phyloP scores from a whole-genome alignment of 2,797 vertebrate species.

The Trematomus bernacchii region DNA sequence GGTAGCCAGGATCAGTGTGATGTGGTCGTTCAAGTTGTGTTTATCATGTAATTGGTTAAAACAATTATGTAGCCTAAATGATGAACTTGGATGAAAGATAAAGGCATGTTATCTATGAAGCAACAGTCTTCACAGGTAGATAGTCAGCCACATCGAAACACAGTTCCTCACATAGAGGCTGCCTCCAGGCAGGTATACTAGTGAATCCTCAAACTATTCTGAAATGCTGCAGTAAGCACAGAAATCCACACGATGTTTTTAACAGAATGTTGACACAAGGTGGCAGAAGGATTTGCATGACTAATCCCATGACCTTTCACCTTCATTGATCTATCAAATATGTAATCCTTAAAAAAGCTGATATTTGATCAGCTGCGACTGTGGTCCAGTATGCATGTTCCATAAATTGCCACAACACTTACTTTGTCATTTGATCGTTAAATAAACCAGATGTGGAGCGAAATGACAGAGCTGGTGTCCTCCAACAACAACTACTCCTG shows the following conservation, averaged over 20 bases:
- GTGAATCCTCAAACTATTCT: background rate
- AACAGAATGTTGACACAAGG: no score
- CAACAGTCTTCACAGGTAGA: background rate
- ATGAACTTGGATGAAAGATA: background rate
- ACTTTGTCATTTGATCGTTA: background rate
- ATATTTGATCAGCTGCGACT: no score
- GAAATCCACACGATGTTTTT: no score
- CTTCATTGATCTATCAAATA: no score
- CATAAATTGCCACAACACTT: background rate
- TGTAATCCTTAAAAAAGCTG: no score
- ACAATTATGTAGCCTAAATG: background rate
- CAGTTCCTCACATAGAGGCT: background rate
- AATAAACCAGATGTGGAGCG: constrained; percentile 91
- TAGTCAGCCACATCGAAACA: background rate
- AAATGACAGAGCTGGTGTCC: constrained; percentile 97
- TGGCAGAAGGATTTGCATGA: no score
- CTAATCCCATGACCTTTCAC: no score
- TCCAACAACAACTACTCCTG: constrained; percentile 97
- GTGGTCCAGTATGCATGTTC: no score
- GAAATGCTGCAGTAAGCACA: background rate
- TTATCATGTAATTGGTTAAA: background rate
- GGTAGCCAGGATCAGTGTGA: background rate
- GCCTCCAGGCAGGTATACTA: background rate
- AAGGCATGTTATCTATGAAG: background rate
- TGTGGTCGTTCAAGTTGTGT: background rate